Base-by-base conservation (phyloP, 2,888 invertebrate genomes). In the Dichetophora obliterata region DNA sequence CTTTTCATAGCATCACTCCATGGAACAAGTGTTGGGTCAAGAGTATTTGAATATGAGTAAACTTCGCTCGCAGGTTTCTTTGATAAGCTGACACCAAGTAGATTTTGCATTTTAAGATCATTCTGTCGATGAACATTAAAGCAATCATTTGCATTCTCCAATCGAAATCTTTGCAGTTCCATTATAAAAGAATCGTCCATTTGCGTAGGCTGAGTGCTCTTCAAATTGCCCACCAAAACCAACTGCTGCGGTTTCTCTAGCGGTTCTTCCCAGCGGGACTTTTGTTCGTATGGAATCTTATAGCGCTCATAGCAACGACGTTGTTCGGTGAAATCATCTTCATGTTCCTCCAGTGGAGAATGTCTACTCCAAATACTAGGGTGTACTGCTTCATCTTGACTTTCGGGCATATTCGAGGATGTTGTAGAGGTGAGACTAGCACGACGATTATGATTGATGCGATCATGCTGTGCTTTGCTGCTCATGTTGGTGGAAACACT, bases 281-380 rank as follows among this genome's bases (percentile, higher is more conserved):
- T 54, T 24, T 9, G 5, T 37, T 52, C 37, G 16, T 37, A 66
- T 9, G 66, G 34, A 22, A 22, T 34, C 37, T 74, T 74, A n/a
- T 19, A 54, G 3, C 54, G 65, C 54, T 74, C 74, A 52, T 74
- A 74, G 54, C 74, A 66, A n/a, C 65, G 65, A 14, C 74, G 65
- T 16, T 31, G 74, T 3, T 74, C 66, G 6, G 74, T 74, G 31
- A 37, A 59, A 24, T 59, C 48, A 14, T 72, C 61, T 61, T 61
- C 63, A 11, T 24, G 31, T 34, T 31, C 63, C 2, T 31, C n/a
- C 27, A 31, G 63, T 31, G 31, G 31, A 5, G 24, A 22, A 5
- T 43, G 43, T 43, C 63, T 24, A 31, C 22, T 16, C 14, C 61
- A 61, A 24, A 16, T 3, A 24, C 61, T 19, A 27, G 61, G 31